Percentiles rank a stretch among this genome's conserved stretches.
These are phyloP conservation scores for Hyperopisus bebe DNA, from an alignment of 2,113 vertebrate genomes.

Conservation along the genomic window DNA sequence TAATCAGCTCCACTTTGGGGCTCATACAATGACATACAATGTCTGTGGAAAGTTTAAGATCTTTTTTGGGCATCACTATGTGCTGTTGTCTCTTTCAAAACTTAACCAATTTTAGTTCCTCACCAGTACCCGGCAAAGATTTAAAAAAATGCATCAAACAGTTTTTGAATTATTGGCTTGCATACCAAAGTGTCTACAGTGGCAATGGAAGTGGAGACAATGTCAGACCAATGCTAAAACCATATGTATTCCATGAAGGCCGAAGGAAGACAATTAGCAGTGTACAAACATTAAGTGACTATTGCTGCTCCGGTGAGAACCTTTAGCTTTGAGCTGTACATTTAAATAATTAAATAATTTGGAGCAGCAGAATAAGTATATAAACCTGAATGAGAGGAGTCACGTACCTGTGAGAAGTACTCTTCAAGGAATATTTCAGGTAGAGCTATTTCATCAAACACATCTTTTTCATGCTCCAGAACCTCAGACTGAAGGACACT, in stretches of 20 bases:
- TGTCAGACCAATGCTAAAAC: neutral
- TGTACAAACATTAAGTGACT: neutral
- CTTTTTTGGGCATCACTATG: neutral
- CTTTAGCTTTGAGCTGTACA: neutral
- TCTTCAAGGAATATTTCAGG: conserved; percentile 38
- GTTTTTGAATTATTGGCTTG: neutral
- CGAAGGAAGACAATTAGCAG: neutral
- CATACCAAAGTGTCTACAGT: too few relatives aligned
- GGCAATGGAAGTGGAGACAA: neutral
- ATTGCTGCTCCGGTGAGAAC: neutral
- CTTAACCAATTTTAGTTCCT: neutral
- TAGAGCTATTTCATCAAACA: conserved; percentile 44
- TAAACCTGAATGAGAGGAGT: neutral
- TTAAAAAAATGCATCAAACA: neutral
- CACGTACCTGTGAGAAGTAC: conserved; percentile 54
- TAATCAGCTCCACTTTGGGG: neutral
- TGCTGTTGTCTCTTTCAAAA: neutral
- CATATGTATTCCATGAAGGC: neutral
- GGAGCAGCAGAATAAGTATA: neutral
- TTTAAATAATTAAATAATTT: neutral
- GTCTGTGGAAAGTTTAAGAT: neutral
- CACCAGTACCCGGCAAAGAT: neutral
- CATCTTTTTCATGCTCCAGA: conserved; percentile 17
- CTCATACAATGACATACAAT: neutral
- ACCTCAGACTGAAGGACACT: conserved; percentile 15